phyloP scores from a whole-genome alignment of 2,113 vertebrate genomes.

The Tonatia bakeri region DNA sequence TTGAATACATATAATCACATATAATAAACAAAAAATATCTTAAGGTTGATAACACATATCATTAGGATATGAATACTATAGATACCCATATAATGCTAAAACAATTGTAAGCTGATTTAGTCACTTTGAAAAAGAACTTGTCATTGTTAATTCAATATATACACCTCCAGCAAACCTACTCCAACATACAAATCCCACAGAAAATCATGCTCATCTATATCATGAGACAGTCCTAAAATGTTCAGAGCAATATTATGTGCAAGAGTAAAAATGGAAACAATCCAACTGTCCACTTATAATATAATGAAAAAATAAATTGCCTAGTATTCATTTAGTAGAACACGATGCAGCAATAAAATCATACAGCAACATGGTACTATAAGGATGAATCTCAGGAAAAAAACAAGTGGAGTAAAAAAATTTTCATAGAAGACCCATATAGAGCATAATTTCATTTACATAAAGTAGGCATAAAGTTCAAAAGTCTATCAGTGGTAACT shows the following conservation, averaged over 20 bases:
- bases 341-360: neutral
- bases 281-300: neutral
- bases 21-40: neutral
- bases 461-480: neutral
- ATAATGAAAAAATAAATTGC: neutral
- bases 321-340: neutral
- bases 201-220: neutral
- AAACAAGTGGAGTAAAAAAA: neutral
- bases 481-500: neutral
- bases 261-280: conserved; percentile 17
- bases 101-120: neutral
- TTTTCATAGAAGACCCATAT: neutral
- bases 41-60: neutral
- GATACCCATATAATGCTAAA: neutral
- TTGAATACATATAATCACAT: neutral
- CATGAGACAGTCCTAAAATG: neutral
- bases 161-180: neutral
- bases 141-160: neutral
- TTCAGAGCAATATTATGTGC: neutral
- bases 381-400: neutral
- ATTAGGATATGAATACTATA: neutral
- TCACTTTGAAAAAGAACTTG: neutral
- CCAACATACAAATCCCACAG: neutral
- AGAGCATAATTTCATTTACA: conserved; percentile 29
- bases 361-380: neutral